Evolutionary conservation across 2,797 vertebrate species (phyloP), one percentile per base, ranked within the genome.

Genomic region (Anguilla anguilla): DNA sequence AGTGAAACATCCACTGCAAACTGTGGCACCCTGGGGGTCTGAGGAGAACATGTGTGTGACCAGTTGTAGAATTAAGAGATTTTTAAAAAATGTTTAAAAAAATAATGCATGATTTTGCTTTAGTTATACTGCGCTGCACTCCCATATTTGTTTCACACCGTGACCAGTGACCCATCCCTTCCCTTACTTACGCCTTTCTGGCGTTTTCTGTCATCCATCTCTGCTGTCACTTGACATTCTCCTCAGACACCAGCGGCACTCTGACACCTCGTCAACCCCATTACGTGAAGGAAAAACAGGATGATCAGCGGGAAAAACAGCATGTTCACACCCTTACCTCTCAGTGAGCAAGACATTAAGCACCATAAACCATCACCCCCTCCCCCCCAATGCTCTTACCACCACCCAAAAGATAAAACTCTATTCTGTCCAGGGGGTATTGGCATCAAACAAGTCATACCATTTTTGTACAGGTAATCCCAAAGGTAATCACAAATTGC

Each of bases 221-320:
- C 15, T 22, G 17, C 43, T 46, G 43, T 64, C 31, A 77, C 2
- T 19, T 9, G 35, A 6, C 31, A 39, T 15, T 7, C 9, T 9
- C 13, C 77, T 17, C 35, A 81, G 35, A 49, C 46, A n/a, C 79
- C 77, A 22, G 46, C 19, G 43, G 17, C 79, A 51, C 46, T 49
- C 6, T n/a, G 43, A 49, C 46, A 25, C 43, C 43, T 1, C 28
- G 22, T 9, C 10, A 7, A 6, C 35, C 6, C 22, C 46, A 51
- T 22, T 22, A 22, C 0, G 39, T 9, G 35, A 15, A 77, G 74
- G 74, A 15, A 77, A 43, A 77, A 77, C 74, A 43, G 43, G 46
- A 49, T 10, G 79, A 35, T 13, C 79, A 82, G 79, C 1, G n/a
- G 79, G 43, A 82, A 46, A 82, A 82, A 82, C 79, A 82, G 46